Evolutionary conservation across 1,140 invertebrate species (phyloP).

Genomic region (Lanistes nyassanus): DNA sequence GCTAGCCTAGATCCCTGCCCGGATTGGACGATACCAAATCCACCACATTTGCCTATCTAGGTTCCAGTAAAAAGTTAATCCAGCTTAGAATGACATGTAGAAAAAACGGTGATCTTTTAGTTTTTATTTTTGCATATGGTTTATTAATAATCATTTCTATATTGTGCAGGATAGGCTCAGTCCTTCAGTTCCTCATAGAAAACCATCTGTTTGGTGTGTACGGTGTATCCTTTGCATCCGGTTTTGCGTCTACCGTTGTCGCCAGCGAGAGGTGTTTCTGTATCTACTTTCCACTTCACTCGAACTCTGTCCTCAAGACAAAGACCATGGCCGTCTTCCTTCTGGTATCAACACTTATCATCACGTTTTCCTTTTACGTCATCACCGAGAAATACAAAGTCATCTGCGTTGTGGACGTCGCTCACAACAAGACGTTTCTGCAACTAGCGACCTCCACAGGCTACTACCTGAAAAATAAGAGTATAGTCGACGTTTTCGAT

Average conservation of each 20-base stretch:
- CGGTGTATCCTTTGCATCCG: background rate
- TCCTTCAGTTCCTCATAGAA: background rate
- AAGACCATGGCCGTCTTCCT: constrained; percentile 10
- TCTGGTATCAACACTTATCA: background rate
- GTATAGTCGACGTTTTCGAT: too few relatives aligned
- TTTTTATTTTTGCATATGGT: too few relatives aligned
- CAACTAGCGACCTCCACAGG: too few relatives aligned
- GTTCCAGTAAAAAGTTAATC: background rate
- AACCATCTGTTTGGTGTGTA: constrained; percentile 1
- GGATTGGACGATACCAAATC: too few relatives aligned
- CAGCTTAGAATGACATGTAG: too few relatives aligned
- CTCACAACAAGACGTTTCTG: too few relatives aligned
- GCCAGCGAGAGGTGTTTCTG: constrained; percentile 20
- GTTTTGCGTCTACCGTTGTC: background rate
- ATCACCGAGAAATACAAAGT: background rate
- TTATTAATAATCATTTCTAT: too few relatives aligned
- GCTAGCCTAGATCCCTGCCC: too few relatives aligned
- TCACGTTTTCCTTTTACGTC: background rate
- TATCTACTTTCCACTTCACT: constrained; percentile 8
- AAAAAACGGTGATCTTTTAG: too few relatives aligned
- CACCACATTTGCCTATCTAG: background rate
- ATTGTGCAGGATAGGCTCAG: background rate
- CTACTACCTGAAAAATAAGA: too few relatives aligned
- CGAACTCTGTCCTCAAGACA: background rate
- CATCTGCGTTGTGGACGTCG: background rate